phyloP scores from a whole-genome alignment of 1,140 invertebrate species.

The Anagrus nilaparvatae region DNA sequence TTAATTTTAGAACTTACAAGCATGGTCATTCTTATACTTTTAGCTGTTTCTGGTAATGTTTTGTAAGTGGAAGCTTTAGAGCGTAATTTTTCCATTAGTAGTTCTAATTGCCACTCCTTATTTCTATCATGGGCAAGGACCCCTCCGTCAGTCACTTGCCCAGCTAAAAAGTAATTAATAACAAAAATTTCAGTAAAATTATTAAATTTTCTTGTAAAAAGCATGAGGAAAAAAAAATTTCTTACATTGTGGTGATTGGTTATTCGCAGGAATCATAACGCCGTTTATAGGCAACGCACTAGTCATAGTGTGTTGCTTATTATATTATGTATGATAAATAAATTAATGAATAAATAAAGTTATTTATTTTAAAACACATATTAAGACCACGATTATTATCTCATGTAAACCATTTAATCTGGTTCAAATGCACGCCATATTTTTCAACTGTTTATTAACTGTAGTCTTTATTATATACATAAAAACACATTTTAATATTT shows the following conservation, averaged over 20 bases:
- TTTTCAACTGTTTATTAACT: too few species aligned
- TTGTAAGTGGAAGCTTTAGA: conserved; percentile 64
- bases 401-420: too few species aligned
- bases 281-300: conserved; percentile 22
- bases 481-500: too few species aligned
- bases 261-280: conserved; percentile 36
- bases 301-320: conserved; percentile 19
- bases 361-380: too few species aligned
- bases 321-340: too few species aligned
- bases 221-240: conserved; percentile 7
- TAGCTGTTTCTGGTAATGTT: conserved; percentile 72
- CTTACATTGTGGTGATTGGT: conserved; percentile 35
- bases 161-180: conserved; percentile 21
- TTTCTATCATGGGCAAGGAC: conserved; percentile 44
- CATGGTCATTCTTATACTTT: conserved; percentile 71
- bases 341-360: too few species aligned
- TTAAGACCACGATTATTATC: too few species aligned
- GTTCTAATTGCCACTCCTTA: conserved; percentile 66
- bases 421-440: too few species aligned
- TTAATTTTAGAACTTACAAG: conserved; percentile 49
- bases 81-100: conserved; percentile 80
- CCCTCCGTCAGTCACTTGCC: conserved; percentile 27
- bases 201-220: not conserved
- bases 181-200: conserved; percentile 2
- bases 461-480: too few species aligned